Base-by-base conservation (phyloP, 2,888 invertebrate genomes). In the Philereme transversata region DNA sequence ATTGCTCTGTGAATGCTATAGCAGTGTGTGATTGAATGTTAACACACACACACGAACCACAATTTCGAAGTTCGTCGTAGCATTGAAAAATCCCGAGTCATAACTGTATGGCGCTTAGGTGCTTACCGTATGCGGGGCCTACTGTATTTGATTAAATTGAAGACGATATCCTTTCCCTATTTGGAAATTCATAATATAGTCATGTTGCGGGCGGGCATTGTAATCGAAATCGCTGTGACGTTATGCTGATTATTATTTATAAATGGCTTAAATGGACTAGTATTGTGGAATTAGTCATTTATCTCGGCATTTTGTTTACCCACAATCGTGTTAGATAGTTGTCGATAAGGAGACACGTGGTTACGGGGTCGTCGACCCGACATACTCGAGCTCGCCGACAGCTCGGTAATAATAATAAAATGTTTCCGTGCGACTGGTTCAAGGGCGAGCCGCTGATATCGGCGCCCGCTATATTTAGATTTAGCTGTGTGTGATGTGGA, bases 341-440 rank as follows among this genome's bases (percentile, higher is more conserved):
- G 91, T 90, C 91, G 92, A 92, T 92, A 92, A 92, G 91, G 88
- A 90, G 90, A 90, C 92, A 91, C 92, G 92, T 92, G 92, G 91
- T 87, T 82, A 69, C 81, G 90, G 78, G 92, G 89, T 92, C 91
- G 91, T 74, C 88, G 92, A 91, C 91, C 91, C 89, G 86, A 86
- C 86, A 85, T 87, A 90, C 91, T 90, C 90, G 88, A 86, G 90
- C 88, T 87, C 90, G 89, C 91, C 91, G 91, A 90, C 90, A 90
- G 90, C 90, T 89, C 84, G 86, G 90, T 92, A 92, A 91, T 92
- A 91, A 92, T 92, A 92, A 92, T 92, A 91, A 92, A 92, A 92
- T 90, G 91, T 92, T 92, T 91, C 91, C 92, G 91, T 90, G 90
- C 90, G 91, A 91, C 88, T 92, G 92, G 92, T 91, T 92, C 92